Evolutionary conservation across 1,140 invertebrate genomes (phyloP), one percentile per base, ranked within the genome.

Genomic region (Steinernema feltiae): DNA sequence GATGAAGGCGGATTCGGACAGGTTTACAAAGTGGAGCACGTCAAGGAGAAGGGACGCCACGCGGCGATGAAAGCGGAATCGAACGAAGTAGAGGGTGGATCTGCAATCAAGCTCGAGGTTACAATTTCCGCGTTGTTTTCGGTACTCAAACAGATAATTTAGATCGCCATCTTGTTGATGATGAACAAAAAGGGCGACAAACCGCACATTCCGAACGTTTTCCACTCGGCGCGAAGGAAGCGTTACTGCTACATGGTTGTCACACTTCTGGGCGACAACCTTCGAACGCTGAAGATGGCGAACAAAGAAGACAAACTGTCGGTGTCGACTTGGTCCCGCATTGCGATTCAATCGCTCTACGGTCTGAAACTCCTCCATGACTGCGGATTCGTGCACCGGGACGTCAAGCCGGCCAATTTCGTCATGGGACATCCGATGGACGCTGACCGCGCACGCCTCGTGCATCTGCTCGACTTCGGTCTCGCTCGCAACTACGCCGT

Each of bases 181-280:
- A 12, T 78, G 70, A 74, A 73, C 29, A 32, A 31, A n/a, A 30
- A 72, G 15, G 78, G 76, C n/a, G 30, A 21, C 15, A 77, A 69
- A 35, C 63, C 46, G 15, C 78, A 79, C 77, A 63, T 79, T 35
- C 78, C 78, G 0, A n/a, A 48, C 0, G 70, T 79, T 27, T 74
- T 41, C 73, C 72, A 71, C 18, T 63, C 78, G 30, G 78, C 76
- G 15, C 78, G 78, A 48, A 71, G 72, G 17, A 78, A 70, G 17
- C 35, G 35, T 2, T 79, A 74, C 72, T 79, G 78, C 69, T 79
- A 79, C 69, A 77, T 79, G 78, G 71, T 79, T n/a, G 77, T 79
- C 71, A 79, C 74, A 21, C 35, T 79, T 0, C 72, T 79, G 21
- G 78, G 78, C 18, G 63, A 74, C 15, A 79, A 79, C 31, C 46